Evolutionary conservation across 2,113 vertebrate species (phyloP), one percentile per base, ranked within the genome.

Genomic region (Oreocharis arfaki): DNA sequence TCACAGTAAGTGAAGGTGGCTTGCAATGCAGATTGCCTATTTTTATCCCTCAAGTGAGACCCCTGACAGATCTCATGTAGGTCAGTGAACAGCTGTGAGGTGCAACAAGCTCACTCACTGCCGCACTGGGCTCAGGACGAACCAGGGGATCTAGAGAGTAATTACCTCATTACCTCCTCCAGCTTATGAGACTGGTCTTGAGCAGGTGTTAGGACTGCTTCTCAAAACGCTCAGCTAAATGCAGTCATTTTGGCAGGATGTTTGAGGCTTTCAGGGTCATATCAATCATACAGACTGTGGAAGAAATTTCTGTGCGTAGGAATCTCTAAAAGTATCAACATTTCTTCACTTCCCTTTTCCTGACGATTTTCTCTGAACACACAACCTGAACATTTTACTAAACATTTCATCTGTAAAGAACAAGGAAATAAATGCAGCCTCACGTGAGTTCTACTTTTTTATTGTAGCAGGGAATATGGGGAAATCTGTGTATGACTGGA

Each of bases 31-130:
- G 76, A 89, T 95, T 84, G 90, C n/a, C 93, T 95, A 96, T 95
- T 96, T 97, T 94, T 96, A 96, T 90, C 92, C 69, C 80, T 78
- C 92, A 57, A 86, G 90, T 82, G 90, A 95, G 95, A 96, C 88
- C 93, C 86, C 83, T 95, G 95, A 95, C 86, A 84, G 93, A 95
- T 94, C 95, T 96, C 95, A 86, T 71, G 35, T 77, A 94, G 90
- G 95, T 91, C 96, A 94, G 0, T 49, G 88, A 96, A 97, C 95
- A 97, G 93, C 92, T 94, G 95, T 94, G 88, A 92, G 92, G 87
- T 89, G 79, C 71, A 92, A 49, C 20, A 20, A 87, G 60, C 91
- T 89, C 90, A 42, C 64, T 75, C 61, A 30, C 46, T 87, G 77
- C 92, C 83, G 68, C 90, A 60, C 73, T 69, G 74, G 70, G 94